Evolutionary conservation across 2,113 vertebrate species (phyloP), one percentile per base, ranked within the genome.

Genomic region (Labrus mixtus): DNA sequence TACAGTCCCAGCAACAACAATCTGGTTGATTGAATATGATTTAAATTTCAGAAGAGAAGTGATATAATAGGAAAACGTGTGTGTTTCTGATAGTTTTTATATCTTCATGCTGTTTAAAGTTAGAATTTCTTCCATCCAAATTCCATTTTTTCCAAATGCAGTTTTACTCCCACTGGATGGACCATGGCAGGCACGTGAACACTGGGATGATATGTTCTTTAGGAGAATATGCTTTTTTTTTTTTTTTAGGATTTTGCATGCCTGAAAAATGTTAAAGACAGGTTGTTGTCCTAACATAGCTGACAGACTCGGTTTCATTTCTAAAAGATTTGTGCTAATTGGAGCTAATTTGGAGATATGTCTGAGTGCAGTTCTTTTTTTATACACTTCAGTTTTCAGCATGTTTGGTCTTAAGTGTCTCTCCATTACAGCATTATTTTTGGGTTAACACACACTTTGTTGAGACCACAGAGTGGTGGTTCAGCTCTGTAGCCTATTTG

Each of bases 391-490:
- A 33, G 62, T 73, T 74, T 67, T 39, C 48, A 64, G 55, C 66
- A 58, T 23, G 43, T 19, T 55, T 62, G 81, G 63, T 33, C 61
- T 81, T 62, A 56, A 55, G 62, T 58, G 62, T 33, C 36, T 64
- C 39, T 51, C 37, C 58, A 22, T 41, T 43, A 61, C 65, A 83
- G 56, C 76, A 76, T 82, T 37, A 45, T 76, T 73, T 73, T 57
- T 36, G 68, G 58, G 55, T 61, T 72, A 85, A 73, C 48, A 78
- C 53, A 71, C 23, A 80, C 73, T 84, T 77, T 78, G 58, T 57
- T 74, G 69, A 68, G 59, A 78, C 65, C 78, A 68, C 83, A 88
- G 85, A 91, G 74, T 63, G 87, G 82, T 88, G 87, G 81, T 48
- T 68, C 41, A 39, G 57, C 67, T 77, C 71, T 69, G 79, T 59